Evolutionary conservation across 1,140 invertebrate species (phyloP).

Genomic region (Parapsyche elsis): DNA sequence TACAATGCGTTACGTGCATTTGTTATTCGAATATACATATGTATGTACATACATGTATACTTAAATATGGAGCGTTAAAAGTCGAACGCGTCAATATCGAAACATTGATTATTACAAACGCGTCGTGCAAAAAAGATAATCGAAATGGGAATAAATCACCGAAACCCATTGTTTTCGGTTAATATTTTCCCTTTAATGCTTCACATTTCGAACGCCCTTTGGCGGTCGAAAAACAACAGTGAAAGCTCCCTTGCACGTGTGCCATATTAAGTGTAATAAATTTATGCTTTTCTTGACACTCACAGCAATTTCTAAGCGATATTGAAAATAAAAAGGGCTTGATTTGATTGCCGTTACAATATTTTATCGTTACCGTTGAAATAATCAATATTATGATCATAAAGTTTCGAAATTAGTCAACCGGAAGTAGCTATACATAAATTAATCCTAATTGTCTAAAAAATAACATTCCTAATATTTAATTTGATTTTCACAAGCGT

Average conservation of each 20-base stretch:
- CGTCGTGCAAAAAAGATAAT: neutral
- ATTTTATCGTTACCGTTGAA: too few relatives aligned
- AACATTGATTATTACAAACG: neutral
- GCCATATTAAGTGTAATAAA: neutral
- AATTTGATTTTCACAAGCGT: too few relatives aligned
- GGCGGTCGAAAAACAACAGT: slow-evolving; percentile 19
- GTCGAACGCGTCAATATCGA: neutral
- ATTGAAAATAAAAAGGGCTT: too few relatives aligned
- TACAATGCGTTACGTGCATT: too few relatives aligned
- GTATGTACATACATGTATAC: neutral
- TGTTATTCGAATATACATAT: neutral
- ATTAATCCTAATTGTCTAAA: too few relatives aligned
- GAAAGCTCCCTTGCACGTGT: slow-evolving; percentile 20
- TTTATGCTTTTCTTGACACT: neutral
- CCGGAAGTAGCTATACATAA: too few relatives aligned
- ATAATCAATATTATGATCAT: too few relatives aligned
- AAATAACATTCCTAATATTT: too few relatives aligned
- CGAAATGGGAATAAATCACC: slow-evolving; percentile 6
- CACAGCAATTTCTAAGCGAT: too few relatives aligned
- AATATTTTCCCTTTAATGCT: neutral
- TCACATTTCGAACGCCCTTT: slow-evolving; percentile 4
- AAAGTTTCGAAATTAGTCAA: too few relatives aligned
- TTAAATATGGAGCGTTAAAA: neutral
- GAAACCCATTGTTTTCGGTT: slow-evolving; percentile 28
- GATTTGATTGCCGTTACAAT: too few relatives aligned